These are phyloP conservation scores for Strigamia crassipes DNA, from an alignment of 2,888 invertebrate species.

Conservation along the genomic window DNA sequence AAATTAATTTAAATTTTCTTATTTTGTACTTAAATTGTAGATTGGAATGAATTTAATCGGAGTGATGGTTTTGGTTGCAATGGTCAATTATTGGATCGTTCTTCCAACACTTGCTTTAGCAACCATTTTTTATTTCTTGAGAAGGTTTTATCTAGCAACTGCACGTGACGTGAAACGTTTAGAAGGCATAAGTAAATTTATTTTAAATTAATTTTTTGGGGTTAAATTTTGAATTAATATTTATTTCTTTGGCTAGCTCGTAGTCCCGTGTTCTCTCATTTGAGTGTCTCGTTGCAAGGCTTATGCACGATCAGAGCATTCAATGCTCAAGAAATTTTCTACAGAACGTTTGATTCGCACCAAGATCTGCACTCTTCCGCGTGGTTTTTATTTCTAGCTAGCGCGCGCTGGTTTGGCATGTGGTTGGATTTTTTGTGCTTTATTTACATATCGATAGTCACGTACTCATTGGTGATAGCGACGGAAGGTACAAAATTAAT, in stretches of 20 bases:
- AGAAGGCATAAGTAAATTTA: slow-evolving; percentile 62
- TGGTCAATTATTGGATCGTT: slow-evolving; percentile 60
- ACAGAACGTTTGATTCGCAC: slow-evolving; percentile 60
- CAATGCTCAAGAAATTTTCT: slow-evolving; percentile 76
- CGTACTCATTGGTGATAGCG: slow-evolving; percentile 76
- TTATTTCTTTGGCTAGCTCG: slow-evolving; percentile 66
- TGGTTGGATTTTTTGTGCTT: slow-evolving; percentile 89
- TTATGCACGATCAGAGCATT: slow-evolving; percentile 90
- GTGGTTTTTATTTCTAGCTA: slow-evolving; percentile 87
- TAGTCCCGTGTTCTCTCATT: slow-evolving; percentile 93
- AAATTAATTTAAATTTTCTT: neutral
- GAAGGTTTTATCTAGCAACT: slow-evolving; percentile 61
- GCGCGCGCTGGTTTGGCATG: slow-evolving; percentile 90
- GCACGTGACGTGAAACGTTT: slow-evolving; percentile 62
- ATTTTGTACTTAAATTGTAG: slow-evolving; percentile 53
- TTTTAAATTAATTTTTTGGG: neutral
- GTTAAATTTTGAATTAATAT: neutral
- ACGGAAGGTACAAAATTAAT: slow-evolving; percentile 44
- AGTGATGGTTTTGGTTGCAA: slow-evolving; percentile 60
- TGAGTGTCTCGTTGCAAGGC: slow-evolving; percentile 86
- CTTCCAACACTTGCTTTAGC: slow-evolving; percentile 59
- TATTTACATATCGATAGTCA: slow-evolving; percentile 81
- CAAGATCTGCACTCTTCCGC: slow-evolving; percentile 82
- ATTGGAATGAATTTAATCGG: slow-evolving; percentile 69
- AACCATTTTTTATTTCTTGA: slow-evolving; percentile 58